Percentiles rank a stretch among this genome's conserved stretches.
Evolutionary conservation across 23 tunicate species (phyloP).

Genomic region (Styela plicata): DNA sequence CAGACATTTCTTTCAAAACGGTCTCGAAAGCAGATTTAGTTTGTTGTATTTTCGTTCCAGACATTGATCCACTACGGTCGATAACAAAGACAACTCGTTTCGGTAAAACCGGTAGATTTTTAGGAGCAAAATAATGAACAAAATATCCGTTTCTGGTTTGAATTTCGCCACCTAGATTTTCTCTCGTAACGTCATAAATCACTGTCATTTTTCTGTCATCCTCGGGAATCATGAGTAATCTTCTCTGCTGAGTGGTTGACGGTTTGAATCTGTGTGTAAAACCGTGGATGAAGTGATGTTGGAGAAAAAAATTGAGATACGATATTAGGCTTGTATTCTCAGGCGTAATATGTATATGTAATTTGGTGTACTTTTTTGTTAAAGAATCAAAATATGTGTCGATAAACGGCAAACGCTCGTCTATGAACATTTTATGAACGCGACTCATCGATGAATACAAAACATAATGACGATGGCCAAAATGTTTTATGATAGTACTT

Average conservation of each 20-base stretch:
- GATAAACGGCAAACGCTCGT: too few species aligned
- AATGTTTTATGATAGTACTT: too few species aligned
- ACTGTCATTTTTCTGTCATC: slow-evolving; percentile 41
- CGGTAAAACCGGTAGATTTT: slow-evolving; percentile 56
- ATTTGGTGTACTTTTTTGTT: too few species aligned
- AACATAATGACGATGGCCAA: too few species aligned
- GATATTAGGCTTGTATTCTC: too few species aligned
- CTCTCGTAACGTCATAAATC: slow-evolving; percentile 67
- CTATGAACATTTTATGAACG: too few species aligned
- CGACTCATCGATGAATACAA: too few species aligned
- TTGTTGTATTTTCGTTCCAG: slow-evolving; percentile 47
- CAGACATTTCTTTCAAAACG: slow-evolving; percentile 39
- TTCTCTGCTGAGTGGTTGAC: slow-evolving; percentile 30
- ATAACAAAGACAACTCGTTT: slow-evolving; percentile 72
- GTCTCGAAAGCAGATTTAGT: slow-evolving; percentile 49
- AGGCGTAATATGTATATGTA: too few species aligned
- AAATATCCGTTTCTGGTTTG: slow-evolving; percentile 59
- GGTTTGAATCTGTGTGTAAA: slow-evolving; percentile 73
- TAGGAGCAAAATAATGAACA: slow-evolving; percentile 78
- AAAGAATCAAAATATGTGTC: too few species aligned
- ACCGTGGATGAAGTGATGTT: too few species aligned
- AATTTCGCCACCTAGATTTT: slow-evolving; percentile 55
- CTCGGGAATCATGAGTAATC: slow-evolving; percentile 24
- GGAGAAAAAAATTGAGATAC: too few species aligned
- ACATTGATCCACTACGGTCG: slow-evolving; percentile 76